Conservation (phyloP, 2,113 vertebrate species). For the Trogon melanurus region DNA sequence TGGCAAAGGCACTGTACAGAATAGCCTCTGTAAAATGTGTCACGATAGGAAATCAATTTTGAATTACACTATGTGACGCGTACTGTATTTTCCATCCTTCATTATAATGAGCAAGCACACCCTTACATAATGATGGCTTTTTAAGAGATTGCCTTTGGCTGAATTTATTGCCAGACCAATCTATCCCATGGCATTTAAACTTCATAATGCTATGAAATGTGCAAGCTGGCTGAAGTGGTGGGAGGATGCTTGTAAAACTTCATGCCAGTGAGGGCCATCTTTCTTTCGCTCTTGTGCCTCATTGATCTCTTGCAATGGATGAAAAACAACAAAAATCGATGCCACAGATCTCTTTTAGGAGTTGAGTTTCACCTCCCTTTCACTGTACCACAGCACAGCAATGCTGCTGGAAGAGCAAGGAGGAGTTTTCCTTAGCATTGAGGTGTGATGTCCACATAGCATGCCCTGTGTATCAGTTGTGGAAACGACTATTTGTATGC, state of each 20-base stretch:
- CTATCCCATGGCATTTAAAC: slow-evolving; percentile 34
- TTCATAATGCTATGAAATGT: slow-evolving; percentile 13
- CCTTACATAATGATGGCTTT: slow-evolving; percentile 63
- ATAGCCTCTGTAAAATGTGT: slow-evolving; percentile 23
- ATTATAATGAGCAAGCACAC: slow-evolving; percentile 53
- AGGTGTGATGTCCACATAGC: neutral
- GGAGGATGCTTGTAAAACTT: slow-evolving; percentile 30
- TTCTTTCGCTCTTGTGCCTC: neutral
- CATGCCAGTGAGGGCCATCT: neutral
- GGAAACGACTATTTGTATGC: neutral
- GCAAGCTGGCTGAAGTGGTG: neutral
- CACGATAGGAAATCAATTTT: slow-evolving; percentile 67
- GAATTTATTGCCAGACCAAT: slow-evolving; percentile 55
- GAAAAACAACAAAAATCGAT: slow-evolving; percentile 23
- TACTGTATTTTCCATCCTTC: slow-evolving; percentile 62
- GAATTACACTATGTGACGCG: slow-evolving; percentile 34
- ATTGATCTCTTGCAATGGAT: slow-evolving; percentile 9
- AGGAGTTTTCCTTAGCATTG: neutral
- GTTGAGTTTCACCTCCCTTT: slow-evolving; percentile 10
- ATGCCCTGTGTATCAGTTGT: neutral
- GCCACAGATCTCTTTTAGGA: slow-evolving; percentile 20
- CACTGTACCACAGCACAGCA: neutral
- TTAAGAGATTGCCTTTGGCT: slow-evolving; percentile 62
- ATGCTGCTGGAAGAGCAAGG: neutral
- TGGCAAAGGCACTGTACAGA: neutral